These are phyloP conservation scores for Notoglanidium macrostoma DNA, from an alignment of 2,797 vertebrate species.

Conservation along the genomic window DNA sequence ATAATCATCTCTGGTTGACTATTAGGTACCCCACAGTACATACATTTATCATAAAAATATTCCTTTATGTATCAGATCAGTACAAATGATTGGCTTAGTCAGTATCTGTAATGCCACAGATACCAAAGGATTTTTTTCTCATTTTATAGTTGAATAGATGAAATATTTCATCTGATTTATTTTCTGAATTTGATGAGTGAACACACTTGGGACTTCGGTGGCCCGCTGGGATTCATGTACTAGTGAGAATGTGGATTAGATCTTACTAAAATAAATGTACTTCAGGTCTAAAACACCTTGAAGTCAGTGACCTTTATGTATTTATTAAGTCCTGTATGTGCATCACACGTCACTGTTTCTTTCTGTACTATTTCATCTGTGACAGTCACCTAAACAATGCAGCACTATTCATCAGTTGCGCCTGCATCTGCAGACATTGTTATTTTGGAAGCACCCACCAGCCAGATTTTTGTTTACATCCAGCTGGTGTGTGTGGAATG, in stretches of 20 bases:
- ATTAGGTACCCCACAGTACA: neutral
- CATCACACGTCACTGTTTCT: neutral
- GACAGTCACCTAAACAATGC: slow-evolving; percentile 46
- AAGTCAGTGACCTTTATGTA: slow-evolving; percentile 33
- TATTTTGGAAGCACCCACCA: slow-evolving; percentile 54
- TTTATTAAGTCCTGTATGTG: neutral
- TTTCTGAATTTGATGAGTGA: neutral
- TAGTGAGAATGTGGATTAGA: neutral
- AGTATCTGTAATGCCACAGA: neutral
- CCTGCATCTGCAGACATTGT: slow-evolving; percentile 58
- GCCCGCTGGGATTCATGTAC: slow-evolving; percentile 1
- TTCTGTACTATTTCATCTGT: slow-evolving; percentile 31
- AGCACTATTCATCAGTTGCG: slow-evolving; percentile 47
- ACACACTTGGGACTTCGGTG: neutral
- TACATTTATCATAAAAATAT: neutral
- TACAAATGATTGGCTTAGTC: neutral
- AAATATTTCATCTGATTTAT: neutral
- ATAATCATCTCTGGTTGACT: neutral
- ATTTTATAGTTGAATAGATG: neutral
- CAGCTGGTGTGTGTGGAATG: slow-evolving; percentile 50
- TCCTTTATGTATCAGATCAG: neutral
- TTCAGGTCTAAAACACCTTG: neutral
- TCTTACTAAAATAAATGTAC: neutral
- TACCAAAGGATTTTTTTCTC: neutral
- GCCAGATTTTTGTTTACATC: slow-evolving; percentile 61